A percentile compares a stretch with the other conserved stretches of the same genome.
phyloP scores from a whole-genome alignment of 2,888 invertebrate species.

The Falcaria lacertinaria region DNA sequence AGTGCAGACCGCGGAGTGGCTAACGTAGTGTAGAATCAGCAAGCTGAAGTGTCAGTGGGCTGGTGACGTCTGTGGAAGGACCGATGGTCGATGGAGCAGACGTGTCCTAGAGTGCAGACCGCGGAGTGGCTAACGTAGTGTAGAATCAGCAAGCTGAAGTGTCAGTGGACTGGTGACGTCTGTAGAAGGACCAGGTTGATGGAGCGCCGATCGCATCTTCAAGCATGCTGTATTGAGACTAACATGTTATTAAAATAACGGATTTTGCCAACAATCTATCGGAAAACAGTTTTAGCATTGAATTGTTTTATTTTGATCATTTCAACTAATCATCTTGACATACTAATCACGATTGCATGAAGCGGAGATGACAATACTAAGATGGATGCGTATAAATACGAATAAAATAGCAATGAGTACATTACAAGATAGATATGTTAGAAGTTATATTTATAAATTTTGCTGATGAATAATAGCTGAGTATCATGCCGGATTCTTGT shows the following conservation, averaged over 20 bases:
- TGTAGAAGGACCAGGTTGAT: too few species aligned
- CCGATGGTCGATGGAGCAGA: neutral
- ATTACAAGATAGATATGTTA: too few species aligned
- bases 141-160: too few species aligned
- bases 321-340: neutral
- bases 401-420: too few species aligned
- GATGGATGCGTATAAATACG: too few species aligned
- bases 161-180: too few species aligned
- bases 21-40: neutral
- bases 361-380: too few species aligned
- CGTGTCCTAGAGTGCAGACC: neutral
- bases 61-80: neutral
- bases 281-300: neutral
- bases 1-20: neutral
- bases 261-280: neutral
- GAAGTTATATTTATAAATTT: too few species aligned
- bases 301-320: neutral
- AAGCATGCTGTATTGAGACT: neutral
- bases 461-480: too few species aligned
- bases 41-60: neutral
- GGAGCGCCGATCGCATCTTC: neutral
- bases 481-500: too few species aligned
- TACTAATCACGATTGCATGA: neutral
- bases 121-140: neutral
- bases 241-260: neutral